Base-by-base conservation (phyloP, 2,797 vertebrate species). In the Parauchenoglanis ngamensis region DNA sequence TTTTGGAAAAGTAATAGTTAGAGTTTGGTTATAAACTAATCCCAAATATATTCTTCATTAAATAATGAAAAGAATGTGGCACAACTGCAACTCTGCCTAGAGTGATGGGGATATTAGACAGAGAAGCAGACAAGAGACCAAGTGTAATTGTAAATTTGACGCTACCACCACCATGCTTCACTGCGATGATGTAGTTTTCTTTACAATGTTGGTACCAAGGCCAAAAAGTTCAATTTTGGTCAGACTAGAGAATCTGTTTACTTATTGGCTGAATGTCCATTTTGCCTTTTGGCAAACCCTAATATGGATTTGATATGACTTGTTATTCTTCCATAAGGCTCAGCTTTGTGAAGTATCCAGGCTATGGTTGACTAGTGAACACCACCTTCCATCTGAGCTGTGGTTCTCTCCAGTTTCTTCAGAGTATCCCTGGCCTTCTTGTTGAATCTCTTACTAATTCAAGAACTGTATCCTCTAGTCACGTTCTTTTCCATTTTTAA, bases 381-480 rank as follows among this genome's bases (percentile, higher is more conserved):
- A 77, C 13, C 12, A 77, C 12, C n/a, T 77, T 54, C n/a, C 75
- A 77, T 54, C 49, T 54, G 25, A 31, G 7, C n/a, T 77, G 46
- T 77, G 5, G 2, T 46, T 73, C 35, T 44, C 12, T 52, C 23
- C 35, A 23, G 44, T 49, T 75, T 25, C 72, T 3, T 28, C 13
- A n/a, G n/a, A 56, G 52, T 56, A 54, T 19, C 49, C 17, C 1
- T 57, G 31, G 76, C 52, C 15, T 12, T 57, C 17, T 31, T 35
- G 49, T 77, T 54, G 49, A 13, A 52, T 77, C 13, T 54, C 13
- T 77, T 77, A 54, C n/a, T 77, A 28, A 77, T 77, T 76, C 73
- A 28, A 31, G n/a, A 2, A 76, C 70, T 23, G 23, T 0, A 4
- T 49, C 23, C 40, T 73, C 40, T 25, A 49, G 11, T 19, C 21